Base-by-base conservation (phyloP, 2,113 vertebrate species). In the Urocolius indicus region DNA sequence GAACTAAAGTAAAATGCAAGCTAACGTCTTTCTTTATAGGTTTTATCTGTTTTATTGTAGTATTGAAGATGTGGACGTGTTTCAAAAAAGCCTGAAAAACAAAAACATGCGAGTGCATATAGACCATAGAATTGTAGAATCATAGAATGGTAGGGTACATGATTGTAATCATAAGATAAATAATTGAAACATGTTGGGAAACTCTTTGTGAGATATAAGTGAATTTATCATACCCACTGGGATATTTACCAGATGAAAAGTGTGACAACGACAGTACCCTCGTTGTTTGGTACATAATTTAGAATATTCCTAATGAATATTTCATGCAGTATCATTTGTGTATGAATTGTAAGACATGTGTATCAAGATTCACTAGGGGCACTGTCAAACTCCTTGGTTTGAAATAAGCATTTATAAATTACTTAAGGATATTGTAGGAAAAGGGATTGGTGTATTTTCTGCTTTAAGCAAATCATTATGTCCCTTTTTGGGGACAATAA, bases 201-300 rank as follows among this genome's bases (percentile, higher is more conserved):
- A 97, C 71, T 96, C 92, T 97, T 97, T 89, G 80, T 95, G 90
- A 95, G 72, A 78, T 94, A 90, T 73, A 93, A 97, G 76, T 77
- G 59, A 94, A 87, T 94, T 94, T 83, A 89, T 71, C 97, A 81
- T 92, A 85, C 82, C 96, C 89, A 36, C 74, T 94, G 93, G 95
- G 94, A 98, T 97, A 96, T 95, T 96, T 94, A 97, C 61, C 91
- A 94, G 81, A 93, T 43, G 55, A 97, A 95, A 97, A 96, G 91
- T 96, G 85, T 95, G 93, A 96, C 84, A 97, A 94, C 7, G 49
- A 96, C 93, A 96, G 90, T 89, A 87, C n/a, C 85, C 58, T 94
- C 5, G 27, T 96, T 97, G 95, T 96, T 97, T 94, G 67, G 91
- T 94, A 94, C 94, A 96, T 97, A 96, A 97, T 97, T 97, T 98